Evolutionary conservation across 2,797 vertebrate species (phyloP), one percentile per base, ranked within the genome.

Genomic region (Gastrophryne carolinensis): DNA sequence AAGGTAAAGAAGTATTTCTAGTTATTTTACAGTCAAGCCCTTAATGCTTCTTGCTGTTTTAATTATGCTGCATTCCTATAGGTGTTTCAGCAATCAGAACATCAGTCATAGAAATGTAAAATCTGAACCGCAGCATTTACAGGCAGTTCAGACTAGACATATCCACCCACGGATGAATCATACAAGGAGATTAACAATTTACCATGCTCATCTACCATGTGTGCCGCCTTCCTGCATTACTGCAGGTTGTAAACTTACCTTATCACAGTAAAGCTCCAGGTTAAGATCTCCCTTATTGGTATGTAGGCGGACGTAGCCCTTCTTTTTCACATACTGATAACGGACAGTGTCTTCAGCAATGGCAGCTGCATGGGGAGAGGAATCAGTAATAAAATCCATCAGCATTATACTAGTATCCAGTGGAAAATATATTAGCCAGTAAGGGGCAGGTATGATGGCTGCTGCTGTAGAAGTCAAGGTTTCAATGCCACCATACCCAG

Each of bases 291-390:
- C 97, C 80, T 93, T 94, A 84, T 90, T 99, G 2, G 97, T 99
- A 83, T 96, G 94, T 4, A 99, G 87, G 61, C 96, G 92, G 54
- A 98, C 90, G 0, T 99, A 99, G 53, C 96, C 96, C 73, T 99
- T 99, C 82, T 98, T 98, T 91, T 97, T 98, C 82, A 99, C 95
- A 0, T 96, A 98, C 23, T 84, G 86, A 87, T 98, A 98, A 7
- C 97, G 95, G 60, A 98, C 93, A 0, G 90, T 78, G 26, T 99
- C 96, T 0, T 99, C 97, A 0, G 95, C 91, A 2, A 99, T 94
- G 75, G 94, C 93, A 12, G 97, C 97, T 99, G 63, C 13, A 75
- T 5, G 19, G 52, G n/a, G 8, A 53, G 10, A 41, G 5, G 24
- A 3, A n/a, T n/a, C n/a, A n/a, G n/a, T n/a, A n/a, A n/a, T n/a